Evolutionary conservation across 1,140 invertebrate species (phyloP).

Genomic region (Drosophila pandora): DNA sequence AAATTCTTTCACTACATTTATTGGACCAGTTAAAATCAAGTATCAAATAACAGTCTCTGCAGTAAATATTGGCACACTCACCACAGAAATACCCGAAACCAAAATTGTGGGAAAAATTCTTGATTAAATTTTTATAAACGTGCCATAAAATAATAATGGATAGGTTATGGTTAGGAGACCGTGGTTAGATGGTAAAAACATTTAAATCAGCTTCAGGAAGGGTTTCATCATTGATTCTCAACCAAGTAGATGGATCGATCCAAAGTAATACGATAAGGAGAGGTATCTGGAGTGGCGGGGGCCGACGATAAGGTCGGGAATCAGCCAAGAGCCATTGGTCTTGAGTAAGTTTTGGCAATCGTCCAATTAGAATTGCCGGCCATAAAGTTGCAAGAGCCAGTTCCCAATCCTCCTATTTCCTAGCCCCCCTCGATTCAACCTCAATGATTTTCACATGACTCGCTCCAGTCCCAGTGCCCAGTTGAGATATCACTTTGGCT

Average conservation of each 20-base stretch:
- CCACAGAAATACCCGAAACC: slow-evolving; percentile 9
- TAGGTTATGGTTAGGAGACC: slow-evolving; percentile 34
- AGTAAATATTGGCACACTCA: slow-evolving; percentile 25
- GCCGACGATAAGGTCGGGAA: slow-evolving; percentile 39
- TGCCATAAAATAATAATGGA: slow-evolving; percentile 25
- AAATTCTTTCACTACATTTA: slow-evolving; percentile 29
- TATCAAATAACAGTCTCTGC: slow-evolving; percentile 12
- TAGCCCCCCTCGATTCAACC: slow-evolving; percentile 9
- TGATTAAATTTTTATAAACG: slow-evolving; percentile 16
- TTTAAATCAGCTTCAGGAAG: slow-evolving; percentile 6
- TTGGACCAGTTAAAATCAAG: slow-evolving; percentile 27
- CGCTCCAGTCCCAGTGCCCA: neutral
- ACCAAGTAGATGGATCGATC: neutral
- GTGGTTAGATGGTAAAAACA: neutral
- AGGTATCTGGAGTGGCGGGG: slow-evolving; percentile 51
- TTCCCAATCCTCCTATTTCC: slow-evolving; percentile 9
- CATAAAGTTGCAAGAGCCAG: slow-evolving; percentile 42
- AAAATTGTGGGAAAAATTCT: slow-evolving; percentile 21
- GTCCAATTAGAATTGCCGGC: slow-evolving; percentile 46
- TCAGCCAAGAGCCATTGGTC: slow-evolving; percentile 38
- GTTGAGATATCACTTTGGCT: slow-evolving; percentile 13
- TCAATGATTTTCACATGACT: slow-evolving; percentile 47
- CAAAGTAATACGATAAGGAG: slow-evolving; percentile 18
- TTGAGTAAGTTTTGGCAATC: slow-evolving; percentile 47
- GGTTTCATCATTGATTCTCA: slow-evolving; percentile 38